Conservation (phyloP, 2,113 vertebrate species). For the Ahaetulla prasina region DNA sequence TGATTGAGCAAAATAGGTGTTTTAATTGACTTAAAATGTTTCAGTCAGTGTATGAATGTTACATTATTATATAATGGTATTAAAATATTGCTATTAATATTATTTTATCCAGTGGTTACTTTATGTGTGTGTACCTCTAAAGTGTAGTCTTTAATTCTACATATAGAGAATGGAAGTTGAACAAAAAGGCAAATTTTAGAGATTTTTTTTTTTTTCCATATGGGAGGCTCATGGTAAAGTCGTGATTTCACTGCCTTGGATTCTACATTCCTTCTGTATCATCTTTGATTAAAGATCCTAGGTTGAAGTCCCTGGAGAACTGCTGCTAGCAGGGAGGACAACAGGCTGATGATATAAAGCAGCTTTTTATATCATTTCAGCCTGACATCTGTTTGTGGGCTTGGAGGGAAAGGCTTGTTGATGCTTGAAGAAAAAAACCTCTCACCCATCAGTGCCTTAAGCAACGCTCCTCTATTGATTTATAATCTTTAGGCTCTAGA, state of each 20-base stretch:
- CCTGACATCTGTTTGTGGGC: not conserved
- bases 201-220: not conserved
- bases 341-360: not conserved
- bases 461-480: not conserved
- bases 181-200: not conserved
- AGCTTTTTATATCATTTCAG: not conserved
- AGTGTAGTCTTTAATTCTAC: not conserved
- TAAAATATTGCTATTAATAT: accelerated
- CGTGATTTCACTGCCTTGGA: not conserved
- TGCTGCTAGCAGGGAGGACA: not conserved
- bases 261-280: not conserved
- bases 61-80: not conserved
- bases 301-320: not conserved
- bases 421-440: not conserved
- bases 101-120: not conserved
- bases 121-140: not conserved
- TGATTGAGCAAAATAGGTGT: constrained; percentile 24
- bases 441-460: not conserved
- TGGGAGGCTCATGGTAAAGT: not conserved
- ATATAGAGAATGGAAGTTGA: not conserved
- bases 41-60: constrained; percentile 39
- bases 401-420: not conserved
- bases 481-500: not conserved
- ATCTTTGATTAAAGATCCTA: not conserved
- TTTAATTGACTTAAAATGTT: constrained; percentile 50